These are phyloP conservation scores for Drosophila trapezifrons DNA, from an alignment of 1,140 invertebrate species.

Conservation along the genomic window DNA sequence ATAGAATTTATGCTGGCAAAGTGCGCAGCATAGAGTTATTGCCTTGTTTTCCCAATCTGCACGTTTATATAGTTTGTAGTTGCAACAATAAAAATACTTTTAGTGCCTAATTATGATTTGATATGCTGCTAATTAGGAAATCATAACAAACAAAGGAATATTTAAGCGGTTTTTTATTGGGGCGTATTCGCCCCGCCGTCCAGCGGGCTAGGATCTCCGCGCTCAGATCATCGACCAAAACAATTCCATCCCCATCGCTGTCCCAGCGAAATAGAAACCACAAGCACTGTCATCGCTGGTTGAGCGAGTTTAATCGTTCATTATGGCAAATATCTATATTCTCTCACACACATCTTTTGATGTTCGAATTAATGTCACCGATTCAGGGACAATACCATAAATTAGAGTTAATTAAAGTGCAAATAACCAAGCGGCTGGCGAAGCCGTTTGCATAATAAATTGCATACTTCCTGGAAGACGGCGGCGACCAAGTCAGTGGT, in stretches of 20 bases:
- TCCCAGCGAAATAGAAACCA: constrained; percentile 18
- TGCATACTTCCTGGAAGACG: constrained; percentile 75
- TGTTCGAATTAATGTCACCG: constrained; percentile 45
- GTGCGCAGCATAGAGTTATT: constrained; percentile 58
- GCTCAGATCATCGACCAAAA: constrained; percentile 44
- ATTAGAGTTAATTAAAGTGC: constrained; percentile 68
- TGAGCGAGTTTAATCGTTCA: constrained; percentile 42
- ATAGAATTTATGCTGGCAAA: constrained; percentile 63
- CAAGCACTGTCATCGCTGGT: constrained; percentile 21
- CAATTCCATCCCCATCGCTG: no score
- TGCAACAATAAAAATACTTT: constrained; percentile 51
- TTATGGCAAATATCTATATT: constrained; percentile 30
- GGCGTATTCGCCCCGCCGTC: constrained; percentile 35
- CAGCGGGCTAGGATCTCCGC: constrained; percentile 27
- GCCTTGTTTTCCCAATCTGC: constrained; percentile 59
- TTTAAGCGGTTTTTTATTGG: constrained; percentile 46
- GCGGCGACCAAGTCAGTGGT: constrained; percentile 47
- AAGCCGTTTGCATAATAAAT: constrained; percentile 68
- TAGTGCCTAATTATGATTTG: constrained; percentile 71
- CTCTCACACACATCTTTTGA: constrained; percentile 17
- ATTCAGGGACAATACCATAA: constrained; percentile 63
- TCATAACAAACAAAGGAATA: constrained; percentile 42
- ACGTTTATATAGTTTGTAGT: constrained; percentile 23
- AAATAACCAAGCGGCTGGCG: constrained; percentile 30
- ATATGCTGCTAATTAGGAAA: constrained; percentile 69